These are phyloP conservation scores for Polyommatus iphigenia DNA, from an alignment of 2,888 invertebrate species.

Conservation along the genomic window DNA sequence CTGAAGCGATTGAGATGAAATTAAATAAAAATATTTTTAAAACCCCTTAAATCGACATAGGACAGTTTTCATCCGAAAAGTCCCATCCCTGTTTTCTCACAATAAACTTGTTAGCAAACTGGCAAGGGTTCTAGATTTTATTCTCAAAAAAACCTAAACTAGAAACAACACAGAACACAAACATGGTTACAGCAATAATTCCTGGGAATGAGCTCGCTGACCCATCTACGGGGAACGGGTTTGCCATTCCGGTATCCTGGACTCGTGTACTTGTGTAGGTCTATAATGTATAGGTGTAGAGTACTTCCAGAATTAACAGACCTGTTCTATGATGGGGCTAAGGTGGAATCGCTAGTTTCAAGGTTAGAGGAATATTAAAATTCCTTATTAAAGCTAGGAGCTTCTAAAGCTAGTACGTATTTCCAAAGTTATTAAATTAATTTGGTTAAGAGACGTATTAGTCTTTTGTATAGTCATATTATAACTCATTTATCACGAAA, in stretches of 20 bases:
- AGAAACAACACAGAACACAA: not conserved
- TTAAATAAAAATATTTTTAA: no score
- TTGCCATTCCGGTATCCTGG: slow-evolving; percentile 14
- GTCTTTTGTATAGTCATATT: no score
- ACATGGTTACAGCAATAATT: slow-evolving; percentile 8
- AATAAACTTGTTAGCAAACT: not conserved
- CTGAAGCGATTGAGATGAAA: no score
- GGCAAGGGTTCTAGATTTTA: not conserved
- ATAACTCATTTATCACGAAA: no score
- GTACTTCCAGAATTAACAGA: slow-evolving; percentile 12
- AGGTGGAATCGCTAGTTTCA: not conserved
- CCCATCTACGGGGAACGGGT: slow-evolving; percentile 14
- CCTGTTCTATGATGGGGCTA: slow-evolving; percentile 1
- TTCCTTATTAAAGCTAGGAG: not conserved
- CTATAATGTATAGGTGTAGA: not conserved
- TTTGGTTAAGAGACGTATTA: no score
- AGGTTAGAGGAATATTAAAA: not conserved
- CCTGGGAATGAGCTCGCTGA: slow-evolving; percentile 11
- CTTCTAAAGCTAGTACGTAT: no score
- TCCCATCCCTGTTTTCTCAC: not conserved
- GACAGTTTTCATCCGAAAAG: not conserved
- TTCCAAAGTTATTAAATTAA: no score
- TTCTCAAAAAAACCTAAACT: not conserved
- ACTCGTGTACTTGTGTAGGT: not conserved
- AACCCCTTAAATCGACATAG: no score